Evolutionary conservation across 2,797 vertebrate genomes (phyloP), one percentile per base, ranked within the genome.

Genomic region (Phoxinus dragarum): DNA sequence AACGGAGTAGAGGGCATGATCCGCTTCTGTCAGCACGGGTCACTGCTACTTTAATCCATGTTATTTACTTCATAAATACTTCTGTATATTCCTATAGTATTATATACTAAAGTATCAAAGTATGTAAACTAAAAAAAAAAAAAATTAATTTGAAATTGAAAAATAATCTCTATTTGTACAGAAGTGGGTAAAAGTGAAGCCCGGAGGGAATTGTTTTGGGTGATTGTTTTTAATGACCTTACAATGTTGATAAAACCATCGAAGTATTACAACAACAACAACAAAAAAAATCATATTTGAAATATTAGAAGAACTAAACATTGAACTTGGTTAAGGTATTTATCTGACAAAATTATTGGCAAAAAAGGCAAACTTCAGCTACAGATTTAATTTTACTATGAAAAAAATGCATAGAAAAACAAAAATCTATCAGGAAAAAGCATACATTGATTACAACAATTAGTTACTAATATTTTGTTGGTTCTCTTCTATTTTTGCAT

Each of bases 31-130:
- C 49, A 54, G 68, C 59, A 56, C 2, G 19, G 38, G 56, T 40
- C 66, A 68, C 40, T 78, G 78, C 3, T 54, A 16, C 68, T 68
- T n/a, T 34, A n/a, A 80, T 74, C 49, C 40, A 23, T n/a, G 75
- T 36, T 75, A 21, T 76, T 64, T 49, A 75, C 31, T 75, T 6
- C 49, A 67, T 27, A 19, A 42, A 64, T 64, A 17, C 27, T 66
- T 3, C 17, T 49, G 14, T 6, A 54, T n/a, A 12, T n/a, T 69
- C 7, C 1, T 11, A 40, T 40, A 40, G 31, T 23, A 68, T 68
- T 40, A 68, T 40, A 34, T 66, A 34, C 8, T 11, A 44, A 79
- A 44, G 17, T 38, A 21, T 40, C 1, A 21, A 36, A 36, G 7
- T 36, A 38, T 19, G 1, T 4, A 59, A 59, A 56, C 1, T 0